Evolutionary conservation across 1,140 invertebrate genomes (phyloP).

Genomic region (Steinernema khuongi): DNA sequence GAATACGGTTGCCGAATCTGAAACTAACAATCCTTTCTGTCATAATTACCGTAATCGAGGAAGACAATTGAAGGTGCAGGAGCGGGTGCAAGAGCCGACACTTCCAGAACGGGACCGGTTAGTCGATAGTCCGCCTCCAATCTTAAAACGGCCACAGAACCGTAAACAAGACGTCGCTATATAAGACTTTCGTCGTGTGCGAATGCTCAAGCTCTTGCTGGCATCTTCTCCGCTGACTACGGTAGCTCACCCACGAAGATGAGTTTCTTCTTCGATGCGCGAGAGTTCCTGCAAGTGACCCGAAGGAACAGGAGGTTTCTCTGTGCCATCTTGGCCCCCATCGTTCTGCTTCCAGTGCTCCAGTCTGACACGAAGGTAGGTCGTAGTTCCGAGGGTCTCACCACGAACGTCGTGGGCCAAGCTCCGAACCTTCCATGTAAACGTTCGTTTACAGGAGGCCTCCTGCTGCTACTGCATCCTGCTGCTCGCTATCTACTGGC

Average conservation of each 20-base stretch:
- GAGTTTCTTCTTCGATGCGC: not conserved
- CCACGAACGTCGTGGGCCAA: too few relatives aligned
- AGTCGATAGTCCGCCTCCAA: not conserved
- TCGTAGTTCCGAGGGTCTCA: not conserved
- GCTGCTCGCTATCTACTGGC: conserved; percentile 53
- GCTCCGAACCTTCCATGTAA: too few relatives aligned
- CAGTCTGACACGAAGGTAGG: conserved; percentile 2
- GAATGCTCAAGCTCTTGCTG: not conserved
- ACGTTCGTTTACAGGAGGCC: conserved; percentile 36
- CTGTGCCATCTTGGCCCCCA: conserved; percentile 30
- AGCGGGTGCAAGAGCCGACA: not conserved
- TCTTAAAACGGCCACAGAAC: not conserved
- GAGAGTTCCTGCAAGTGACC: not conserved
- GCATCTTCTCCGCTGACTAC: not conserved
- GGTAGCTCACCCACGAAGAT: not conserved
- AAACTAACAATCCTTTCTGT: not conserved
- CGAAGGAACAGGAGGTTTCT: conserved; percentile 10
- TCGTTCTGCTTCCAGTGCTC: conserved; percentile 24
- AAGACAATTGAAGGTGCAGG: too few relatives aligned
- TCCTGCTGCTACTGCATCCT: conserved; percentile 30
- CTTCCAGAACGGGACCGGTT: conserved; percentile 8
- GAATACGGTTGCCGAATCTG: not conserved
- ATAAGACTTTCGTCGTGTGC: not conserved
- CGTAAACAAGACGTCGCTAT: not conserved
- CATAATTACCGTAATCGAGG: not conserved